Base-by-base conservation (phyloP, 2,797 vertebrate genomes). In the Nyctalus aviator region DNA sequence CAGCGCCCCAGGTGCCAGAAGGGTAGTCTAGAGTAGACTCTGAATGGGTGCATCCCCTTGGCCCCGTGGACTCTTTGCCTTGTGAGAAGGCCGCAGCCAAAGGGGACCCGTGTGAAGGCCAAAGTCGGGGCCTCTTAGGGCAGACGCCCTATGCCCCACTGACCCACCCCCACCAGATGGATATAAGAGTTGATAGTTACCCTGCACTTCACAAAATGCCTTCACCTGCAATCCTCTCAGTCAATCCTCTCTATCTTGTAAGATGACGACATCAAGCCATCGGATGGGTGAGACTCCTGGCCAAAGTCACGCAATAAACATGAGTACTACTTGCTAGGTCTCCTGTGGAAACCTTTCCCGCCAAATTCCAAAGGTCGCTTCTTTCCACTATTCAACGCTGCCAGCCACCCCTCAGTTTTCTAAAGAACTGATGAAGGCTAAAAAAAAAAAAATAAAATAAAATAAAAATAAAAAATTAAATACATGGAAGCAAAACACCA, bases 401-500 rank as follows among this genome's bases (percentile, higher is more conserved):
- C 32, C 50, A 48, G 6, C 18, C 35, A 41, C 37, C 14, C 50
- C 32, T 41, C 48, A 71, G 68, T 41, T 59, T 68, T 76, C 76
- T 53, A 85, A 50, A 88, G 59, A 96, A 93, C 37, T 7, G 8
- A 66, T 3, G n/a, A 50, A 3, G 8, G 21, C 32, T 78, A 53
- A 59, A 79, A 76, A 53, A 79, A 76, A n/a, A 35, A 21, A 69
- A 46, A n/a, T n/a, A n/a, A n/a, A n/a, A n/a, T n/a, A n/a, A 91
- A 83, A 57, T 41, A 69, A 18, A 44, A 20, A 17, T 11, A 75
- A 81, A 78, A 75, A 81, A 78, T 48, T 87, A 90, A 86, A 55
- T 57, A 53, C 4, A 15, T 27, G 25, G 57, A 57, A 93, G 46
- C 59, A 84, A 78, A 87, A 93, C 73, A 75, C 25, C 94, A 95